Base-by-base conservation (phyloP, 2,113 vertebrate genomes). In the Lucifuga dentata region DNA sequence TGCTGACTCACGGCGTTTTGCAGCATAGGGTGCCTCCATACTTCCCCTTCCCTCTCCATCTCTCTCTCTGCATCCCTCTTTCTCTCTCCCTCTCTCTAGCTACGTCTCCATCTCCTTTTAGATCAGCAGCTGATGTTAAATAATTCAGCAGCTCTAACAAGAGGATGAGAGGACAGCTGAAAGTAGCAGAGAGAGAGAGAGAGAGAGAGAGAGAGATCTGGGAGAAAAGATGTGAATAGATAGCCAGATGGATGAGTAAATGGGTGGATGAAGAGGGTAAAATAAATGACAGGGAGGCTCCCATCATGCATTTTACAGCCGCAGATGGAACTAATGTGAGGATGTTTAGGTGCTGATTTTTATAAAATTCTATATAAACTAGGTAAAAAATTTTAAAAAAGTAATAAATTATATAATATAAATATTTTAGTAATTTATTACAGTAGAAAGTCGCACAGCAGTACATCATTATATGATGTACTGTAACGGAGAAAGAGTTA, bases 61-160 rank as follows among this genome's bases (percentile, higher is more conserved):
- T 38, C 44, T n/a, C 23, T 48, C 40, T 35, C 61, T 46, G 35
- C n/a, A 24, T 12, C 49, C 40, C 19, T 46, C 45, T 20, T 32
- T 19, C 65, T 64, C 24, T 68, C 51, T 67, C 78, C 62, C 68
- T 29, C 46, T 7, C 23, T 26, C 48, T n/a, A n/a, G n/a, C n/a
- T n/a, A n/a, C n/a, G n/a, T n/a, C n/a, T n/a, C n/a, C n/a, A n/a
- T 36, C 39, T n/a, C 57, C 51, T 62, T 3, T 55, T 26, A 78
- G 73, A 81, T 85, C 72, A 41, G 69, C 70, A 60, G 78, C 73
- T 78, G 75, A 79, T 80, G 73, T 51, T 91, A 65, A 91, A 93
- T 91, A 85, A 91, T 91, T 90, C 84, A 92, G 86, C 63, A 65
- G 81, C 65, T 45, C 73, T 15, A 23, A 62, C 49, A 21, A 78